Percentiles rank a stretch among this genome's conserved stretches.
Evolutionary conservation across 1,140 invertebrate genomes (phyloP).

Genomic region (Limonius californicus): DNA sequence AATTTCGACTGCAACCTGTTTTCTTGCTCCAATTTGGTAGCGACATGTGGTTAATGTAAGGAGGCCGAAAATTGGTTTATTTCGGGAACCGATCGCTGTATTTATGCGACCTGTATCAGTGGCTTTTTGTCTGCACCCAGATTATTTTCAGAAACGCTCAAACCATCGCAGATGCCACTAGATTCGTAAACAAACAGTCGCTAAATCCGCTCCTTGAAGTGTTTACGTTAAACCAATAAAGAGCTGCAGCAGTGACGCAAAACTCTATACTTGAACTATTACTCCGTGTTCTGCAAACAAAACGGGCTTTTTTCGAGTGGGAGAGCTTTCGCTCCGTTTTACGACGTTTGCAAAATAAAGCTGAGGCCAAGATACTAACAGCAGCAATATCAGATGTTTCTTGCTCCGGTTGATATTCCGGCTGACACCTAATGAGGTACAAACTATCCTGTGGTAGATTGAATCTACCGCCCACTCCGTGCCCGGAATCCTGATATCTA

Average conservation of each 20-base stretch:
- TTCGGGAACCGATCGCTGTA: neutral
- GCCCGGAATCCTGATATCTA: conserved; percentile 10
- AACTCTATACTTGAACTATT: neutral
- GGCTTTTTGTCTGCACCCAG: neutral
- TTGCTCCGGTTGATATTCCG: conserved; percentile 12
- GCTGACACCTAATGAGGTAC: conserved; percentile 22
- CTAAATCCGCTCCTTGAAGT: conserved; percentile 3
- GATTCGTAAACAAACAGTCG: conserved; percentile 3
- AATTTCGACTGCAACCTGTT: conserved; percentile 5
- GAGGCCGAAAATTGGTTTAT: conserved; percentile 3
- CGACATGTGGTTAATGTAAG: neutral
- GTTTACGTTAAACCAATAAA: conserved; percentile 6
- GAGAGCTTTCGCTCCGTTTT: neutral
- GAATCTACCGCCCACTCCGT: conserved; percentile 18
- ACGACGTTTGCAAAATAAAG: neutral
- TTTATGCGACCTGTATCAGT: neutral
- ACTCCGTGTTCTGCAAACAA: no score
- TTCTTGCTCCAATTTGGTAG: neutral
- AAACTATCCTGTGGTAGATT: conserved; percentile 22
- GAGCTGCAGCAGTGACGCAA: neutral
- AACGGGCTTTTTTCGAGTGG: neutral
- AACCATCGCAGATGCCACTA: neutral
- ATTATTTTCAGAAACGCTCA: conserved; percentile 1
- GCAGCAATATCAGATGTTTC: conserved; percentile 11
- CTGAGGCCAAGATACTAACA: neutral